Percentiles rank a stretch among this genome's conserved stretches.
Conservation (phyloP, 2,888 invertebrate species). For the Conistra vaccinii region DNA sequence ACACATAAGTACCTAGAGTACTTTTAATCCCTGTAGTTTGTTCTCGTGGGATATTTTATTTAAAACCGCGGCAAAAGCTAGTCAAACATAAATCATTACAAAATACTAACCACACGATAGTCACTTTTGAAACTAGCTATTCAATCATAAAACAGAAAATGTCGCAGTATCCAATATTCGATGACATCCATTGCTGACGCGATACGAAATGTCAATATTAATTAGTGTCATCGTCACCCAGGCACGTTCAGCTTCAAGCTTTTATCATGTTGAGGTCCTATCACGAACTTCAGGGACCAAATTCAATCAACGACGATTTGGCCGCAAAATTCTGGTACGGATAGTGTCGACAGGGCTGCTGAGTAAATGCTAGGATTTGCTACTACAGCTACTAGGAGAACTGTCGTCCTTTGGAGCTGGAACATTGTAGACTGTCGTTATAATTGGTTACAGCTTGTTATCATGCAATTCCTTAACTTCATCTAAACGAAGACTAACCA, state of each 20-base stretch:
- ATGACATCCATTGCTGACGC: neutral
- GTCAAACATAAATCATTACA: neutral
- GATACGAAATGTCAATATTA: slow-evolving; percentile 42
- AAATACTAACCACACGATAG: neutral
- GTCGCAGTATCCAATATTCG: slow-evolving; percentile 8
- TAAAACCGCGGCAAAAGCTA: no score
- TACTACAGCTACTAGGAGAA: neutral
- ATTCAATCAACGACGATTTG: slow-evolving; percentile 47
- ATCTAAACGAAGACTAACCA: slow-evolving; percentile 1
- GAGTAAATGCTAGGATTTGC: neutral
- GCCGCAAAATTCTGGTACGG: slow-evolving; percentile 9
- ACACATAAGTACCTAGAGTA: no score
- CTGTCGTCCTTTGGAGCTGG: neutral
- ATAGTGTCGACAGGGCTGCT: neutral
- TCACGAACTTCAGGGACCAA: slow-evolving; percentile 35
- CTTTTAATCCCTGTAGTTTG: no score
- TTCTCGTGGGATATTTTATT: no score
- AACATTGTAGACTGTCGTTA: neutral
- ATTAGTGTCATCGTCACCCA: slow-evolving; percentile 33
- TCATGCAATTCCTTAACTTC: neutral
- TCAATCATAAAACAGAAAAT: neutral
- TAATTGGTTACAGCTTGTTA: neutral
- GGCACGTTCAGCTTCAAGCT: neutral
- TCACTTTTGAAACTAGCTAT: neutral
- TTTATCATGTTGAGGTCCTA: slow-evolving; percentile 24